These are phyloP conservation scores for Paedocypris sp. DNA, from an alignment of 2,113 vertebrate genomes.

Conservation along the genomic window DNA sequence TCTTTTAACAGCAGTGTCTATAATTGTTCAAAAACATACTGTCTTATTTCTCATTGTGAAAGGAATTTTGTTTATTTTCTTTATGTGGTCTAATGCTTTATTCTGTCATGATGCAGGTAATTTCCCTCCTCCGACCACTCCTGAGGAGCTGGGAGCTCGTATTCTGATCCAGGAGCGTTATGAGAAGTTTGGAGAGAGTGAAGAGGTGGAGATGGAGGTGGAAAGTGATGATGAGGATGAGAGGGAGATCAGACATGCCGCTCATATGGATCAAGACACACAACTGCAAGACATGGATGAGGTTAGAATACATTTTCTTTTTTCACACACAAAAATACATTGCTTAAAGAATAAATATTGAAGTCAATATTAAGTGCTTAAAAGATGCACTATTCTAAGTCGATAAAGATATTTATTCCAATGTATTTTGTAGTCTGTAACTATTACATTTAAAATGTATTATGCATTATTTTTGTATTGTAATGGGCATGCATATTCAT, in stretches of 20 bases:
- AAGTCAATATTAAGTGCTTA: no score
- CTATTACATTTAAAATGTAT: no score
- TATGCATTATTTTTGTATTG: no score
- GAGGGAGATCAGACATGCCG: conserved; percentile 65
- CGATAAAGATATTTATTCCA: no score
- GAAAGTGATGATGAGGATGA: conserved; percentile 90
- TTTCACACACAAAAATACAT: no score
- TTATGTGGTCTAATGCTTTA: not conserved
- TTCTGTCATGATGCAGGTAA: conserved; percentile 62
- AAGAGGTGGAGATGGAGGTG: conserved; percentile 98
- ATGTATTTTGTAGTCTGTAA: no score
- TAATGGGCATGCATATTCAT: no score
- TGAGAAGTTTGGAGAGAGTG: conserved; percentile 95
- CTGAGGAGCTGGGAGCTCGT: conserved; percentile 90
- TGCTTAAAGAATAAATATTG: no score
- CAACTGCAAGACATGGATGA: conserved; percentile 99
- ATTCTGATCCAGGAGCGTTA: conserved; percentile 97
- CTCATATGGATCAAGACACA: conserved; percentile 89
- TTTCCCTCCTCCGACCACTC: conserved; percentile 93
- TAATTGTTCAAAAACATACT: not conserved
- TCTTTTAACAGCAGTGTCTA: no score
- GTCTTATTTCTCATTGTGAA: not conserved
- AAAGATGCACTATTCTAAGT: no score
- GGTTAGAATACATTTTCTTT: no score
- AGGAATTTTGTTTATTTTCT: not conserved